Evolutionary conservation across 2,113 vertebrate species (phyloP), one percentile per base, ranked within the genome.

Genomic region (Etheostoma spectabile): DNA sequence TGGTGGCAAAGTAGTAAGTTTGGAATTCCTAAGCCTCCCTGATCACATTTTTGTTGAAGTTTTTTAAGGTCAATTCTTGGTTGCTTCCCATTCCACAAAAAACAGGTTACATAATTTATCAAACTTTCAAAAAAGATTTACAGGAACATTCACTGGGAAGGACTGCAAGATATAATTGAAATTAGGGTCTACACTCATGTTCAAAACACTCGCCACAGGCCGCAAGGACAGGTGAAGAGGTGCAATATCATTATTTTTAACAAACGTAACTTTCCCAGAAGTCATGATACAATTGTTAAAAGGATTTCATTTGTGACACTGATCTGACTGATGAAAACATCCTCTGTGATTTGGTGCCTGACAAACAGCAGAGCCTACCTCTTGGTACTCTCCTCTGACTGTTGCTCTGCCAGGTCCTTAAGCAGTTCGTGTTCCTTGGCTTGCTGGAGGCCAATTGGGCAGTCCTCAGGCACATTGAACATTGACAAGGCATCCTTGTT

Each of bases 381-480:
- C 94, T 97, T 98, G 1, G 95, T 86, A 0, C 95, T 96, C 88
- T 97, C 96, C 86, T 93, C 92, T 3, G 98, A 99, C 83, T 97
- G 95, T 74, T 98, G 96, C 85, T 99, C 98, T 0, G 96, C 97
- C 80, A 99, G 74, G 87, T 98, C 98, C 85, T 97, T 99, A 76
- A 96, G 96, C 59, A 99, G 93, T 80, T 99, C 97, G 27, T 96
- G 92, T 16, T 99, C 96, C 91, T 97, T 97, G 82, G 96, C 97
- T 90, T 99, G 97, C 76, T 97, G 95, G 79, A 99, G 95, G 83
- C 97, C 96, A 0, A 99, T 99, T 3, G 98, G 98, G 79, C 97
- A 99, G 92, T 99, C 98, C 79, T 98, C 98, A 0, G 97, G 95
- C 80, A 99, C 96, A 0, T 95, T 96, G 93, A 98, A 99, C 80